A percentile compares a stretch with the other conserved stretches of the same genome.
These are phyloP conservation scores for Cosmia pyralina DNA, from an alignment of 2,888 invertebrate genomes.

Conservation along the genomic window DNA sequence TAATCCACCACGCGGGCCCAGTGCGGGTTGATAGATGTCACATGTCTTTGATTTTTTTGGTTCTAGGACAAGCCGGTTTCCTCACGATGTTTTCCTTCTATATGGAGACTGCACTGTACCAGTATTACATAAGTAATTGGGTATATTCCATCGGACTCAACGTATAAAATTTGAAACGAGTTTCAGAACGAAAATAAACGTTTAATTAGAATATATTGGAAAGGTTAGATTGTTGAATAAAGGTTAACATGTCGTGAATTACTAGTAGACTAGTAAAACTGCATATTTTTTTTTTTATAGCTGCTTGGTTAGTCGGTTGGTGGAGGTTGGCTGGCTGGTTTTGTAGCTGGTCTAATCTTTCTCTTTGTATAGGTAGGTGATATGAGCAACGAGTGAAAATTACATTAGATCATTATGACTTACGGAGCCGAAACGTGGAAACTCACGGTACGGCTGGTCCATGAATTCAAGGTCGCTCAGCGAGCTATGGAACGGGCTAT, in stretches of 20 bases:
- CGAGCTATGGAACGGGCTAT: too few relatives aligned
- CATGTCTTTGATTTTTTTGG: too few relatives aligned
- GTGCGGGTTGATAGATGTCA: too few relatives aligned
- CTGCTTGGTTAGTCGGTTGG: too few relatives aligned
- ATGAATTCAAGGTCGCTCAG: background rate
- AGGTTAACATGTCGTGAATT: slow-evolving; percentile 21
- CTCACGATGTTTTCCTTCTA: too few relatives aligned
- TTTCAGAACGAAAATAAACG: slow-evolving; percentile 20
- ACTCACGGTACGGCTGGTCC: background rate
- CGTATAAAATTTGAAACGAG: slow-evolving; percentile 18
- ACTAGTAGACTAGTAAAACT: background rate
- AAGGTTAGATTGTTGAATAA: slow-evolving; percentile 21
- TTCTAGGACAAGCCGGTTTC: too few relatives aligned
- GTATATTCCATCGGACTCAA: slow-evolving; percentile 9
- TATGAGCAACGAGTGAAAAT: background rate
- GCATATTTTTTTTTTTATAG: background rate
- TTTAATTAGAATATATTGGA: slow-evolving; percentile 36
- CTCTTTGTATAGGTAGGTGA: background rate
- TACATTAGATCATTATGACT: too few relatives aligned
- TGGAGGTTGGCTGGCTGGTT: too few relatives aligned
- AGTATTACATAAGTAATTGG: background rate
- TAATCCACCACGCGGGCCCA: too few relatives aligned
- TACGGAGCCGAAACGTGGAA: background rate
- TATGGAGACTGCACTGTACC: too few relatives aligned
- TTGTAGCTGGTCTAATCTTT: background rate